phyloP scores from a whole-genome alignment of 1,140 invertebrate species.

The Papilio machaon region DNA sequence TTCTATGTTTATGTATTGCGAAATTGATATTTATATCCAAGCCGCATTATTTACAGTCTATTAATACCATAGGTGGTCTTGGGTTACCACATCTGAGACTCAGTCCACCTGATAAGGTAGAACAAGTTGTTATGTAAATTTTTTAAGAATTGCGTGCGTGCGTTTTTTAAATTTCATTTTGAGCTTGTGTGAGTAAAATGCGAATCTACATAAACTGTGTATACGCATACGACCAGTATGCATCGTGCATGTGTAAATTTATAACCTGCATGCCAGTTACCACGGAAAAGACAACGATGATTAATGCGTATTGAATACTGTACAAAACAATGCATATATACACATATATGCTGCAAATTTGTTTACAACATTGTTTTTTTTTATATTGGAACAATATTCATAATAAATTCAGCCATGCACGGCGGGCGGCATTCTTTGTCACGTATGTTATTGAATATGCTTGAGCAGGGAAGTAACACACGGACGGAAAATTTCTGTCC shows the following conservation, averaged over 20 bases:
- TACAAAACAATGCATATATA: neutral
- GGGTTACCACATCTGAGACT: constrained; percentile 22
- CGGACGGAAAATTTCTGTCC: too few species aligned
- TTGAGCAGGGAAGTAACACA: too few species aligned
- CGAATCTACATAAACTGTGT: neutral
- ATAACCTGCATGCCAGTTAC: constrained; percentile 27
- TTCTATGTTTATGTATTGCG: neutral
- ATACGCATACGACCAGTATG: constrained; percentile 1
- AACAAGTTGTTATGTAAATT: constrained; percentile 36
- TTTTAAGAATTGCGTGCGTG: constrained; percentile 35
- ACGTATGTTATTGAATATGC: too few species aligned
- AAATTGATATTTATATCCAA: constrained; percentile 26
- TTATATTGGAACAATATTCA: neutral
- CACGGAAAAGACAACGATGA: constrained; percentile 23
- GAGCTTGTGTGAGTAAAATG: constrained; percentile 15
- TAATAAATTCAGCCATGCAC: neutral
- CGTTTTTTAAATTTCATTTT: constrained; percentile 21
- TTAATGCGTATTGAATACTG: constrained; percentile 27
- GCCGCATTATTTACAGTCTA: constrained; percentile 11
- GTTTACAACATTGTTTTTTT: neutral
- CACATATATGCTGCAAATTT: neutral
- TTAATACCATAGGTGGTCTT: constrained; percentile 26
- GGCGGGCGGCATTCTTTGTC: neutral
- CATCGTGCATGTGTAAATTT: constrained; percentile 27
- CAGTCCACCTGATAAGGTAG: constrained; percentile 18